Conservation (phyloP, 1,140 invertebrate genomes). For the Lerema accius region DNA sequence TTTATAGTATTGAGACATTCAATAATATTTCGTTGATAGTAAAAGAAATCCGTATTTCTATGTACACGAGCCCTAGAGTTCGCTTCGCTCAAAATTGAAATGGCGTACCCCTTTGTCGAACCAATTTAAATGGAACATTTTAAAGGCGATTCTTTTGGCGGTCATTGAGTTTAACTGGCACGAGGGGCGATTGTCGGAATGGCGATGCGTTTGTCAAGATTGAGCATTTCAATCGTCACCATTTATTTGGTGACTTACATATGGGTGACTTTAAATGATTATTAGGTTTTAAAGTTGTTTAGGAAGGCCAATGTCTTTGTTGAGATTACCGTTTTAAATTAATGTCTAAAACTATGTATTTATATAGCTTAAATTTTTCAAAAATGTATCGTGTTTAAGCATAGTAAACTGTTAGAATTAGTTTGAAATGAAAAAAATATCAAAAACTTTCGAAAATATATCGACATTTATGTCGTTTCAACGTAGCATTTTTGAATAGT, state of each 20-base stretch:
- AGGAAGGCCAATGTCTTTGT: too few species aligned
- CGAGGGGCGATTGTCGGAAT: slow-evolving; percentile 24
- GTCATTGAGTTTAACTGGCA: slow-evolving; percentile 38
- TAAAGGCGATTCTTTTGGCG: slow-evolving; percentile 59
- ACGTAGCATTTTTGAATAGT: too few species aligned
- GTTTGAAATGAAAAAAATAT: too few species aligned
- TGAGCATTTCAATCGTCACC: slow-evolving; percentile 18
- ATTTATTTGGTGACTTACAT: background rate
- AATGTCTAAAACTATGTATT: too few species aligned
- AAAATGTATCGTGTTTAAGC: too few species aligned
- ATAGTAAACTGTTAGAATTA: too few species aligned
- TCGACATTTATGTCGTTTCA: too few species aligned
- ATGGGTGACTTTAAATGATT: background rate
- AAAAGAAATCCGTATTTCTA: background rate
- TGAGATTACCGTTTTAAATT: too few species aligned
- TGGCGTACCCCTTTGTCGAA: slow-evolving; percentile 63
- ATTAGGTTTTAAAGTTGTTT: too few species aligned
- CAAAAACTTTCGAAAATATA: too few species aligned
- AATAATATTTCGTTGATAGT: background rate
- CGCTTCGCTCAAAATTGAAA: slow-evolving; percentile 74
- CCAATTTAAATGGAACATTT: slow-evolving; percentile 70
- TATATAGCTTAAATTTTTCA: too few species aligned
- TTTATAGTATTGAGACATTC: background rate
- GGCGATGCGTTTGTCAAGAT: slow-evolving; percentile 28
- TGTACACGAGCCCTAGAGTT: slow-evolving; percentile 34